Evolutionary conservation across 2,797 vertebrate genomes (phyloP), one percentile per base, ranked within the genome.

Genomic region (Decapterus maruadsi): DNA sequence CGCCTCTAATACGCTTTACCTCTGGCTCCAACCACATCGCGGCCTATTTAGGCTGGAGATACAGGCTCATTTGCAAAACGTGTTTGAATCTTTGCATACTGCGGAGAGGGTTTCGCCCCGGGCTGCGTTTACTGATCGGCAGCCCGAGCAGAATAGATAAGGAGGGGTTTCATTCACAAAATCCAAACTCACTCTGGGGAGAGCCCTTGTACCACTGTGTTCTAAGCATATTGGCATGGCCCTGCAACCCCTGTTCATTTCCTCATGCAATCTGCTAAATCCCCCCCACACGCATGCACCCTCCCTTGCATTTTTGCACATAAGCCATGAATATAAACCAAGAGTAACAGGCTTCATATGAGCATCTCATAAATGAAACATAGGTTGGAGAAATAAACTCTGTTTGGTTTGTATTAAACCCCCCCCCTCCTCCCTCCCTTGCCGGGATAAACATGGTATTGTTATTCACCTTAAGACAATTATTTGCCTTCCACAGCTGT

Each of bases 381-480:
- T 87, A 62, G 72, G 61, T 75, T 68, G 68, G 5, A 60, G 26
- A 74, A 86, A 90, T 83, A 86, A 85, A 78, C 72, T 85, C 68
- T 70, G 72, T 91, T 89, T 86, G 73, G 73, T 72, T 86, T 86
- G 72, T 77, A 83, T 85, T 72, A 87, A 75, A 1, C 36, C 53
- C 53, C 63, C 26, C 5, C 6, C 56, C 26, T 3, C 26, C 26
- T 3, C 26, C 26, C 26, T 26, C 26, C 26, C 26, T 69, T 2
- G 55, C 55, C 1, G 14, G 34, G 63, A 86, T 82, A 83, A 83
- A 82, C 69, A 83, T 61, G 43, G 59, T 65, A 87, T 89, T 89
- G 78, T 89, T 89, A 85, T 90, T 89, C 87, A 89, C 81, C 86
- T 84, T 86, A 86, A 92, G 89, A 93, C 79, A 90, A 90, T 90